Base-by-base conservation (phyloP, 1,140 invertebrate species). In the Wasmannia auropunctata region DNA sequence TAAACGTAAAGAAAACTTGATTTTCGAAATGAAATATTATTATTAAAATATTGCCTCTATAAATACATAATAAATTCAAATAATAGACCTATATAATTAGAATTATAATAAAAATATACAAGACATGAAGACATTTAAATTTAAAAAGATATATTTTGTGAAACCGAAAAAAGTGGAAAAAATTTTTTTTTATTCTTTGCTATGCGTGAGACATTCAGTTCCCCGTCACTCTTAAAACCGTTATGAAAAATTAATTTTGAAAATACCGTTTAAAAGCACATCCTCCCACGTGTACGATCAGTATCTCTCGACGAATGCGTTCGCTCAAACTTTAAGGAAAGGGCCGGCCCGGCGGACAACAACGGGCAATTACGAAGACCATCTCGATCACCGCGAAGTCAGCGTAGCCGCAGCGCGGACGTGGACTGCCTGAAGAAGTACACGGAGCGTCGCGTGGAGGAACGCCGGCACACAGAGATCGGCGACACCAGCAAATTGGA, bases 361-460 rank as follows among this genome's bases (percentile, higher is more conserved):
- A 75, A 88, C 60, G 91, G 91, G 88, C 91, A 92, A 74, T 14
- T 54, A 60, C 91, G 93, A 81, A 90, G 93, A 86, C 89, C 90
- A 22, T 93, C 93, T 22, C 90, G 93, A 46, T 94, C 93, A 28
- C 93, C 93, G 58, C 93, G 93, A 31, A 93, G 91, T 63, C 92
- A 93, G 14, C 90, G 93, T 56, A 94, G 93, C 63, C 92, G 93
- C 28, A 93, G 92, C 72, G 92, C 93, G 28, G 93, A 94, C 72
- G 90, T 94, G 8, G 93, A 94, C 65, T 91, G 92, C n/a, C 60
- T 94, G 22, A 93, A 91, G 67, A 93, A 94, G 54, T 94, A 94
- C 85, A 91, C 91, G 6, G 93, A 93, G 40, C 87, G 92, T n/a
- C 87, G 91, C 1, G 91, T 93, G 10, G 93, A 94, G 72, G 88